phyloP scores from a whole-genome alignment of 2,113 vertebrate species.

The Psittacara wagleri region DNA sequence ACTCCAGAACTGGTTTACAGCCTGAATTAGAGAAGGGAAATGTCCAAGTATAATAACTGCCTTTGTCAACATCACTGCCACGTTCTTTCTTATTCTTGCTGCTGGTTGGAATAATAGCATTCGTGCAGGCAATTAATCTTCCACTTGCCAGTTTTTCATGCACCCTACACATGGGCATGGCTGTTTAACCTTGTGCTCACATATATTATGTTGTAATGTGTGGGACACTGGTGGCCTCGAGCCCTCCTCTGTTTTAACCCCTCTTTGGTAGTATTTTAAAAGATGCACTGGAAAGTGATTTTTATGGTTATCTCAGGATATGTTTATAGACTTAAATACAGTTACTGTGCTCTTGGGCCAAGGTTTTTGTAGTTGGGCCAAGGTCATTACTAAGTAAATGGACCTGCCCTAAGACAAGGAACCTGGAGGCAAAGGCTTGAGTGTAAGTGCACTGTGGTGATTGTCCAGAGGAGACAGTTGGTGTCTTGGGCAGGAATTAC shows the following conservation, averaged over 20 bases:
- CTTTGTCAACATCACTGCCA: slow-evolving; percentile 61
- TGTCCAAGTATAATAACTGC: neutral
- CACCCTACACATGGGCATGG: slow-evolving; percentile 39
- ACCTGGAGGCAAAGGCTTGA: neutral
- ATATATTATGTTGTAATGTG: slow-evolving; percentile 44
- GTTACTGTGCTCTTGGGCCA: slow-evolving; percentile 25
- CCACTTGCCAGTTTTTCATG: slow-evolving; percentile 35
- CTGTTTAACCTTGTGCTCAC: slow-evolving; percentile 42
- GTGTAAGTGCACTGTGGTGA: neutral
- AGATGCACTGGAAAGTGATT: neutral
- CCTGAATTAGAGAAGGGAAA: slow-evolving; percentile 22
- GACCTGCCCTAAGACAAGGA: neutral
- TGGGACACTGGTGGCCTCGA: slow-evolving; percentile 36
- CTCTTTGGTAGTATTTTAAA: slow-evolving; percentile 45
- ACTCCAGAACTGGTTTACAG: slow-evolving; percentile 33
- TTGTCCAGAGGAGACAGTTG: neutral
- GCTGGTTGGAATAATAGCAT: slow-evolving; percentile 21
- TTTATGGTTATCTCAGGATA: slow-evolving; percentile 33
- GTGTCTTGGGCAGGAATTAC: neutral
- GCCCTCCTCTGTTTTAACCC: slow-evolving; percentile 37
- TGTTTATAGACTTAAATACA: slow-evolving; percentile 50
- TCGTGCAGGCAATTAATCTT: slow-evolving; percentile 57
- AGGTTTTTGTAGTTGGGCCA: neutral
- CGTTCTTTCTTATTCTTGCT: neutral
- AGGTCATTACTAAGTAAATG: slow-evolving; percentile 6